A percentile compares a stretch with the other conserved stretches of the same genome.
phyloP scores from a whole-genome alignment of 2,113 vertebrate genomes.

The Calyptomena viridis region DNA sequence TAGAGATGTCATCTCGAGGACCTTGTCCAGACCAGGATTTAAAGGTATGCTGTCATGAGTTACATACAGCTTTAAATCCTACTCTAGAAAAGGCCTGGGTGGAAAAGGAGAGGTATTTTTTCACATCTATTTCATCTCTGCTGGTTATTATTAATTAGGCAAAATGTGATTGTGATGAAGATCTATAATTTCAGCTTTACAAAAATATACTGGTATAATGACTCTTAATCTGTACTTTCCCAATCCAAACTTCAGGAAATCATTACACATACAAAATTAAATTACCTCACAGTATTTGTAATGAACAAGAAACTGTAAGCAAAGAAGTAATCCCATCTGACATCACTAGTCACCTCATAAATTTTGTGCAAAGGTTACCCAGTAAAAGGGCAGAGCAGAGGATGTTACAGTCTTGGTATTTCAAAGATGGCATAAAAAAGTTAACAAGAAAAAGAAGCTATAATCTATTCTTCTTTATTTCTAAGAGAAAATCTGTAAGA shows the following conservation, averaged over 20 bases:
- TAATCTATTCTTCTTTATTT: background rate
- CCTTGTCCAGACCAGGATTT: background rate
- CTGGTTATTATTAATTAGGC: background rate
- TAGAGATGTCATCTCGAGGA: background rate
- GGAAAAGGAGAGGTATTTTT: background rate
- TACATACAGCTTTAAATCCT: slow-evolving; percentile 9
- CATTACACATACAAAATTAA: background rate
- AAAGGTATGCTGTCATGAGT: background rate
- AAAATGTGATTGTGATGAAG: background rate
- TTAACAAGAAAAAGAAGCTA: background rate
- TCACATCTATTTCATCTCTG: background rate
- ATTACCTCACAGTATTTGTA: background rate
- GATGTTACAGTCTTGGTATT: background rate
- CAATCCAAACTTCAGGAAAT: background rate
- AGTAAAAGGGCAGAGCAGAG: background rate
- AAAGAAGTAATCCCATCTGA: background rate
- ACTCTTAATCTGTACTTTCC: background rate
- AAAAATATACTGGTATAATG: background rate
- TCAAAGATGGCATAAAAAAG: background rate
- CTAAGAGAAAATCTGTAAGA: background rate
- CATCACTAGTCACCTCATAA: background rate
- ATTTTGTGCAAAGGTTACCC: background rate
- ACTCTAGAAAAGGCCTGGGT: background rate
- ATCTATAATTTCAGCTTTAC: background rate
- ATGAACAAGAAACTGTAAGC: background rate